A percentile compares a stretch with the other conserved stretches of the same genome.
Conservation (phyloP, 2,797 vertebrate species). For the Clarias laeviceps region DNA sequence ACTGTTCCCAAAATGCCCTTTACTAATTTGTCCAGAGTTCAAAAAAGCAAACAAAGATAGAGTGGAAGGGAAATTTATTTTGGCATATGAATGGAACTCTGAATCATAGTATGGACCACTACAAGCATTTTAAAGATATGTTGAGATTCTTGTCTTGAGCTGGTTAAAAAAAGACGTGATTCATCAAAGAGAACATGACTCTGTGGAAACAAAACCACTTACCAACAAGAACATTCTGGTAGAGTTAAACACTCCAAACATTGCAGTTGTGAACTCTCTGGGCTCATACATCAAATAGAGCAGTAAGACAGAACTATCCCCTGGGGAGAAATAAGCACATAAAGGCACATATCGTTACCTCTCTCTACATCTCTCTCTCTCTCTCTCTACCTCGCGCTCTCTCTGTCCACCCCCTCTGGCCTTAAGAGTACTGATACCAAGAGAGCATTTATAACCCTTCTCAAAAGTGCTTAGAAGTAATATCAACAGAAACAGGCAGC, state of each 20-base stretch:
- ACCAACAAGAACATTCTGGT: constrained; percentile 67
- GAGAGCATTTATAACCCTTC: constrained; percentile 38
- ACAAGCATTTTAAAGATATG: constrained; percentile 37
- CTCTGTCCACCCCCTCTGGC: constrained; percentile 20
- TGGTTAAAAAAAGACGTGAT: not conserved
- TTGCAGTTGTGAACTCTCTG: constrained; percentile 63
- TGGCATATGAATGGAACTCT: constrained; percentile 4
- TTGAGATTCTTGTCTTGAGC: constrained; percentile 3
- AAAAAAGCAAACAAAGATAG: constrained; percentile 8
- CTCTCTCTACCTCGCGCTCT: constrained; percentile 1
- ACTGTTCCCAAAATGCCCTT: constrained; percentile 10
- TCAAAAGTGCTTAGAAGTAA: constrained; percentile 41
- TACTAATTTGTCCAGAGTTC: constrained; percentile 4
- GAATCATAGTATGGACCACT: not conserved
- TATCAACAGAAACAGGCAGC: constrained; percentile 48
- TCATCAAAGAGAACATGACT: constrained; percentile 22
- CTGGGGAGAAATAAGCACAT: constrained; percentile 59
- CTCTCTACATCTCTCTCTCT: constrained; percentile 23
- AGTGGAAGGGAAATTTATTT: constrained; percentile 20
- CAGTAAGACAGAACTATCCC: constrained; percentile 64
- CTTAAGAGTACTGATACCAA: constrained; percentile 39
- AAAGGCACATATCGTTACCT: constrained; percentile 52
- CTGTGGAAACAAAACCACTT: constrained; percentile 54
- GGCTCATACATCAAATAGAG: constrained; percentile 69
- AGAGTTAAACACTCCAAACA: constrained; percentile 66